Percentiles rank a stretch among this genome's conserved stretches.
Evolutionary conservation across 1,140 invertebrate species (phyloP).

Genomic region (Drosophila saltans): DNA sequence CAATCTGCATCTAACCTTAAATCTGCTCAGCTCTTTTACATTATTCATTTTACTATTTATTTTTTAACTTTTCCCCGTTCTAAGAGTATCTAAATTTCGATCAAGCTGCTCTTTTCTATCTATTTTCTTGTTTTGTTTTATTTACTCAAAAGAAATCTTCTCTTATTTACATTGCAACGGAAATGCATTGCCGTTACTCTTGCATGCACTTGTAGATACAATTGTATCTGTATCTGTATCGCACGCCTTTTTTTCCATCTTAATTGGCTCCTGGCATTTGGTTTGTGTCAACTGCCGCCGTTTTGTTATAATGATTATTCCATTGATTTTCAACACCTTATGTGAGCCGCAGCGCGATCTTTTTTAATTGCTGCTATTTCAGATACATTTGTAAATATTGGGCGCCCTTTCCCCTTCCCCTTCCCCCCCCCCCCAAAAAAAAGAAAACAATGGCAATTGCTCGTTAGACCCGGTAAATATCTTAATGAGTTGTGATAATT

Average conservation of each 20-base stretch:
- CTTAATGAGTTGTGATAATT: slow-evolving; percentile 70
- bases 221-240: slow-evolving; percentile 26
- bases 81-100: not conserved
- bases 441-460: not conserved
- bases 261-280: slow-evolving; percentile 73
- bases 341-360: slow-evolving; percentile 37
- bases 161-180: slow-evolving; percentile 50
- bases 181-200: slow-evolving; percentile 29
- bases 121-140: slow-evolving; percentile 30
- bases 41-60: too few species aligned
- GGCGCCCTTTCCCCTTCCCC: not conserved
- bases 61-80: too few species aligned
- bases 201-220: slow-evolving; percentile 36
- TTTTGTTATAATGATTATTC: slow-evolving; percentile 74
- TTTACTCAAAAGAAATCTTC: slow-evolving; percentile 59
- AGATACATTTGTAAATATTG: slow-evolving; percentile 68
- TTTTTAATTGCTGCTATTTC: slow-evolving; percentile 60
- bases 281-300: slow-evolving; percentile 67
- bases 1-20: too few species aligned
- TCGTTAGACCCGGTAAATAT: slow-evolving; percentile 44
- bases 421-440: not conserved
- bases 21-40: too few species aligned
- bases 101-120: not conserved
- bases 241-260: slow-evolving; percentile 31
- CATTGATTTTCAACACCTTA: slow-evolving; percentile 72